Conservation (phyloP, 2,113 vertebrate species). For the Gymnarchus niloticus region DNA sequence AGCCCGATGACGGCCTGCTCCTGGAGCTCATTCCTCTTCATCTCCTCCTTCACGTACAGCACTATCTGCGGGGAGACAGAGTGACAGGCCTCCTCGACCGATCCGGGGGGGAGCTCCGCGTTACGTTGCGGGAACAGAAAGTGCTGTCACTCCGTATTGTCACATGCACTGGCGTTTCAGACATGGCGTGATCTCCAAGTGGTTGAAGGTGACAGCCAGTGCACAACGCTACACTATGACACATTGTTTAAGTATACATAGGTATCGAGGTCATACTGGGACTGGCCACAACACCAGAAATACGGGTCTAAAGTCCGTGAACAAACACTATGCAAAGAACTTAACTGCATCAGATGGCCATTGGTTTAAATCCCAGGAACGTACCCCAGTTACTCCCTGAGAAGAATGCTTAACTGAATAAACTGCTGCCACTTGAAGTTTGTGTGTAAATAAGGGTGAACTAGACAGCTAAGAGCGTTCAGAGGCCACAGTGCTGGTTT, state of each 20-base stretch:
- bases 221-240: background rate
- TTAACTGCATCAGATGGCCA: background rate
- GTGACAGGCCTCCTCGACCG: background rate
- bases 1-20: constrained; percentile 82
- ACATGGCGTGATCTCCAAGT: too few relatives aligned
- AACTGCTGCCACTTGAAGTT: background rate
- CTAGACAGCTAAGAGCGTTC: background rate
- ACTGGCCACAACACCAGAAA: background rate
- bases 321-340: background rate
- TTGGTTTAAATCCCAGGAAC: background rate
- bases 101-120: background rate
- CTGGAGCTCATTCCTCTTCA: constrained; percentile 79
- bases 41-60: constrained; percentile 84
- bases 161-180: too few relatives aligned
- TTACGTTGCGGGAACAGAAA: background rate
- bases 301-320: background rate
- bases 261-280: background rate
- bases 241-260: background rate
- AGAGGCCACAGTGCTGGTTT: background rate
- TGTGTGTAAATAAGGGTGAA: background rate
- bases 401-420: background rate
- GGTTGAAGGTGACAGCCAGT: background rate
- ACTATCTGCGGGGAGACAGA: constrained; percentile 62
- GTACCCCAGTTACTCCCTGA: background rate
- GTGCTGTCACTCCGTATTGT: background rate